Percentiles rank a stretch among this genome's conserved stretches.
Conservation (phyloP, 1,140 invertebrate species). For the Diabrotica undecimpunctata region DNA sequence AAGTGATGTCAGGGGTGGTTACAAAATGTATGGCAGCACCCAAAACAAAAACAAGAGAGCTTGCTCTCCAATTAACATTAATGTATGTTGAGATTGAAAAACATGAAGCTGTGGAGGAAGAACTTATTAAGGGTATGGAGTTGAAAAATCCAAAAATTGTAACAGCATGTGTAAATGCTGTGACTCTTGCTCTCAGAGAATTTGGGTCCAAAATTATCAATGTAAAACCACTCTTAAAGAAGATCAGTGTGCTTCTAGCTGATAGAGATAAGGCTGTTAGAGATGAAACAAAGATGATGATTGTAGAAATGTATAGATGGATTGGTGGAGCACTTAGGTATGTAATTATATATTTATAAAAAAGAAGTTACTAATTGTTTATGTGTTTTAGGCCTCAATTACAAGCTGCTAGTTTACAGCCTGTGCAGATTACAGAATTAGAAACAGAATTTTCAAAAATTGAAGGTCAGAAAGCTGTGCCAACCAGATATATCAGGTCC, state of each 20-base stretch:
- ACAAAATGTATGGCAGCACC: slow-evolving; percentile 89
- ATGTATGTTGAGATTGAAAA: slow-evolving; percentile 97
- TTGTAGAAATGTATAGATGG: slow-evolving; percentile 85
- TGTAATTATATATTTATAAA: neutral
- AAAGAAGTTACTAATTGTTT: neutral
- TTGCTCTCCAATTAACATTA: slow-evolving; percentile 81
- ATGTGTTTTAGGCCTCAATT: slow-evolving; percentile 67
- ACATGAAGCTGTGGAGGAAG: slow-evolving; percentile 85
- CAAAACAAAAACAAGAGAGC: slow-evolving; percentile 87
- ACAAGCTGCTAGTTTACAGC: slow-evolving; percentile 67
- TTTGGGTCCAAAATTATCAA: slow-evolving; percentile 91
- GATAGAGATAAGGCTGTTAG: slow-evolving; percentile 90
- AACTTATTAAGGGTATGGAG: slow-evolving; percentile 89
- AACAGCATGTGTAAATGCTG: slow-evolving; percentile 72
- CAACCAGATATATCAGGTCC: slow-evolving; percentile 79
- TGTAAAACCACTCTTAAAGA: slow-evolving; percentile 86
- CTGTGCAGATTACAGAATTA: slow-evolving; percentile 84
- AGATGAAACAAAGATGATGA: slow-evolving; percentile 85
- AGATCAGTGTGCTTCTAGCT: slow-evolving; percentile 77
- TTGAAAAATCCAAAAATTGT: slow-evolving; percentile 96
- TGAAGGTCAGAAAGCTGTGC: slow-evolving; percentile 65
- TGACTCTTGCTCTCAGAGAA: slow-evolving; percentile 74
- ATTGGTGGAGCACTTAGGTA: slow-evolving; percentile 43
- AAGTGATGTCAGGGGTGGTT: slow-evolving; percentile 86
- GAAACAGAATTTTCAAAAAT: slow-evolving; percentile 84